Conservation (phyloP, 1,140 invertebrate species). For the Druon quercuslanigerum region DNA sequence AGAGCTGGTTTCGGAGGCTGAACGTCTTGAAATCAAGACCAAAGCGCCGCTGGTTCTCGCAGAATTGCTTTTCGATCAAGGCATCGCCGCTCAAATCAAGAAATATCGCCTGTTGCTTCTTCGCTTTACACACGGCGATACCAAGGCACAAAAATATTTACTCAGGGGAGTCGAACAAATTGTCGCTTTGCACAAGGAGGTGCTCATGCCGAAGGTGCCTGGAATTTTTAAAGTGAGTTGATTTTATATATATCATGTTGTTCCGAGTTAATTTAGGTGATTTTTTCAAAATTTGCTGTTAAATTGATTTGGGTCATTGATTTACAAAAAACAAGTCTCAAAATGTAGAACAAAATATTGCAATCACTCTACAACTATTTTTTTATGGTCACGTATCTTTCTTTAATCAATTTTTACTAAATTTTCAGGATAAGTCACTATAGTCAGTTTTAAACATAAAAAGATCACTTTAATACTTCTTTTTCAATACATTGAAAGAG, state of each 20-base stretch:
- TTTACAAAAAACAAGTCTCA: too few relatives aligned
- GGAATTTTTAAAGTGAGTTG: conserved; percentile 87
- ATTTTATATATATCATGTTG: conserved; percentile 25
- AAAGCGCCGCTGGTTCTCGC: conserved; percentile 95
- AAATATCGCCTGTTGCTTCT: conserved; percentile 84
- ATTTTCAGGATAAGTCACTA: too few relatives aligned
- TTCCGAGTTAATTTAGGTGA: too few relatives aligned
- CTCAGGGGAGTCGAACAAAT: conserved; percentile 97
- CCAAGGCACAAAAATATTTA: conserved; percentile 95
- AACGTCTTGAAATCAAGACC: conserved; percentile 95
- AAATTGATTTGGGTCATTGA: too few relatives aligned
- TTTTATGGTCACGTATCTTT: too few relatives aligned
- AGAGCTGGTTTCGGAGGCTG: conserved; percentile 94
- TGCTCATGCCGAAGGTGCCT: conserved; percentile 90
- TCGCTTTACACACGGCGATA: conserved; percentile 92
- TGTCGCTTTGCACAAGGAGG: conserved; percentile 87
- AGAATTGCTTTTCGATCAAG: conserved; percentile 92
- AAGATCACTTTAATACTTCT: too few relatives aligned
- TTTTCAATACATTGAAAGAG: too few relatives aligned
- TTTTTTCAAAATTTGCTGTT: too few relatives aligned
- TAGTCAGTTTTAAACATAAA: too few relatives aligned
- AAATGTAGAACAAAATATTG: too few relatives aligned
- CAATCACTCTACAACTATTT: conserved; percentile 9
- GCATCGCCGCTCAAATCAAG: conserved; percentile 86
- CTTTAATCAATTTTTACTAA: too few relatives aligned